These are phyloP conservation scores for Cephalopholis sonnerati DNA, from an alignment of 2,113 vertebrate genomes.

Conservation along the genomic window DNA sequence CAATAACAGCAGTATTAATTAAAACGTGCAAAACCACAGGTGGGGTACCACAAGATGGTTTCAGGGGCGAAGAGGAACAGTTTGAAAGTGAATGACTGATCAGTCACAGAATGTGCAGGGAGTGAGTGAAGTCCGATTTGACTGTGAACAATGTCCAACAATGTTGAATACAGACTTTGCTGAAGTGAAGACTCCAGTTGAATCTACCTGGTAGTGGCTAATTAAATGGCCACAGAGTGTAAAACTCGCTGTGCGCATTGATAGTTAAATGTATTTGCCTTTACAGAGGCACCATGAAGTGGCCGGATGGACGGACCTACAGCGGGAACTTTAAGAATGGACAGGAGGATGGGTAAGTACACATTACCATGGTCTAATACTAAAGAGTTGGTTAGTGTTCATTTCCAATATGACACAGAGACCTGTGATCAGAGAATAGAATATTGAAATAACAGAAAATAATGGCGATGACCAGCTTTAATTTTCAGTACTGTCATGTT, in stretches of 20 bases:
- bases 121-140: background rate
- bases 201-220: background rate
- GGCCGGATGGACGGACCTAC: slow-evolving; percentile 93
- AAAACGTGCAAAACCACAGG: background rate
- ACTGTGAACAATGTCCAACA: background rate
- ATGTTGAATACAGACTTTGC: background rate
- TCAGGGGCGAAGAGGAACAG: background rate
- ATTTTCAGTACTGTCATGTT: background rate
- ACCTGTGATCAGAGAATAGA: background rate
- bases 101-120: background rate
- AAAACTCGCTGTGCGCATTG: background rate
- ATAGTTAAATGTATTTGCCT: slow-evolving; percentile 4
- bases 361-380: background rate
- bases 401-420: background rate
- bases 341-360: slow-evolving; percentile 92
- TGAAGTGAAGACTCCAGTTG: background rate
- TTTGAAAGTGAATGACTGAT: background rate
- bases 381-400: background rate
- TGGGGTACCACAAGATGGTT: background rate
- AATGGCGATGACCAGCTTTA: background rate
- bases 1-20: background rate
- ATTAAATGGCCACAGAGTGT: background rate
- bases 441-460: background rate
- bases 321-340: slow-evolving; percentile 94
- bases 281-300: slow-evolving; percentile 92